phyloP scores from a whole-genome alignment of 2,888 invertebrate genomes.

The Plagiodera versicolora region DNA sequence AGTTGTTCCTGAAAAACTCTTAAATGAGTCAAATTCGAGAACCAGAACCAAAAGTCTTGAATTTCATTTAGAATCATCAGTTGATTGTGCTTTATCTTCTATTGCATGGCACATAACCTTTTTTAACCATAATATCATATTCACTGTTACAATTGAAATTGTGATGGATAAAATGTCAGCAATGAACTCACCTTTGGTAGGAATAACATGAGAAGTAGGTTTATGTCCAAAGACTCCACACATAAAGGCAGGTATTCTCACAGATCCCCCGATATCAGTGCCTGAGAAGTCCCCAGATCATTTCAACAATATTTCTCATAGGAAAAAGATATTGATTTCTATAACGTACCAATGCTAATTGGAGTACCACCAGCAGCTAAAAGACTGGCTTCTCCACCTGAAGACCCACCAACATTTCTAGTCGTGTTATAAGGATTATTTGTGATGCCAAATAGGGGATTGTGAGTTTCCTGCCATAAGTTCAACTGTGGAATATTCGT shows the following conservation, averaged over 20 bases:
- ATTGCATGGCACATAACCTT: too few relatives aligned
- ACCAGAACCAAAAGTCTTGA: background rate
- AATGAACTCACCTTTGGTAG: slow-evolving; percentile 54
- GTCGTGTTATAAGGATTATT: slow-evolving; percentile 89
- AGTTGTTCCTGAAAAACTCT: slow-evolving; percentile 59
- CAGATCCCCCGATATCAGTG: slow-evolving; percentile 96
- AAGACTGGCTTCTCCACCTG: slow-evolving; percentile 83
- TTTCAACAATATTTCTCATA: too few relatives aligned
- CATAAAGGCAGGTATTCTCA: slow-evolving; percentile 88
- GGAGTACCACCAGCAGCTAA: slow-evolving; percentile 79
- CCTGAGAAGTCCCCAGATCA: too few relatives aligned
- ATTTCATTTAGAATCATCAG: background rate
- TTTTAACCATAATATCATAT: too few relatives aligned
- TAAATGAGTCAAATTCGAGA: background rate
- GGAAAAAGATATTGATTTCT: background rate
- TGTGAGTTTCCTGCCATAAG: slow-evolving; percentile 88
- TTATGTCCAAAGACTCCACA: slow-evolving; percentile 89
- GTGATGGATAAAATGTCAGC: too few relatives aligned
- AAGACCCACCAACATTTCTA: slow-evolving; percentile 88
- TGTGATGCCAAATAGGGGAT: slow-evolving; percentile 85
- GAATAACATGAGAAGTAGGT: slow-evolving; percentile 60
- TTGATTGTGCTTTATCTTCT: too few relatives aligned
- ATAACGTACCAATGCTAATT: slow-evolving; percentile 71
- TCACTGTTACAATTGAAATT: too few relatives aligned
- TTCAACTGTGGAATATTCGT: slow-evolving; percentile 95